These are phyloP conservation scores for Drosophila bipectinata DNA, from an alignment of 1,140 invertebrate species.

Conservation along the genomic window DNA sequence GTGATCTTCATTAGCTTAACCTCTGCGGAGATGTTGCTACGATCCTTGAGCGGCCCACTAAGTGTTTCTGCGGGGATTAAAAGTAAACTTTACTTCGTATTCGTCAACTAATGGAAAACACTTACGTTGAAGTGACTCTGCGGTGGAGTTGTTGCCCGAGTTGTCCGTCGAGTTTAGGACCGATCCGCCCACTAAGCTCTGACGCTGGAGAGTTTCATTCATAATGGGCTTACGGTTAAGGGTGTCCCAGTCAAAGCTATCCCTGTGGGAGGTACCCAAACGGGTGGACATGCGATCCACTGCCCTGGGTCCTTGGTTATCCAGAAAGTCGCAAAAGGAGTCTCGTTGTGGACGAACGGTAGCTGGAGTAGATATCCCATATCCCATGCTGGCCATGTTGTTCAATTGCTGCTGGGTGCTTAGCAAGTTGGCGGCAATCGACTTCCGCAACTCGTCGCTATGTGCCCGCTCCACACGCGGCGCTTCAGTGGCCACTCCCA, in stretches of 20 bases:
- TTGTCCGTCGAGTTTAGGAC: slow-evolving; percentile 31
- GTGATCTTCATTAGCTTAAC: slow-evolving; percentile 66
- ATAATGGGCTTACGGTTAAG: slow-evolving; percentile 38
- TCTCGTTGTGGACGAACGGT: slow-evolving; percentile 50
- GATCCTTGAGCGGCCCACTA: slow-evolving; percentile 65
- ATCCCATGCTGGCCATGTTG: slow-evolving; percentile 22
- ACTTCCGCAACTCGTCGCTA: slow-evolving; percentile 64
- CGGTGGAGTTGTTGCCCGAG: slow-evolving; percentile 24
- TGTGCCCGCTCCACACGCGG: slow-evolving; percentile 27
- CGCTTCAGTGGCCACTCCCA: slow-evolving; percentile 19
- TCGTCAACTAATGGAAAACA: not conserved
- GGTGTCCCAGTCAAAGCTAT: slow-evolving; percentile 80
- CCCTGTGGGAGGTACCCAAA: slow-evolving; percentile 46
- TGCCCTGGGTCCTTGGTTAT: slow-evolving; percentile 49
- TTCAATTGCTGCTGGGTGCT: slow-evolving; percentile 38
- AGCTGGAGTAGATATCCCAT: not conserved
- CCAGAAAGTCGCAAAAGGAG: slow-evolving; percentile 80
- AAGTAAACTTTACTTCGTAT: not conserved
- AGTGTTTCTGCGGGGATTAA: slow-evolving; percentile 42
- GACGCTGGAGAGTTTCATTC: slow-evolving; percentile 33
- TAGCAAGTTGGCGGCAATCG: slow-evolving; percentile 49
- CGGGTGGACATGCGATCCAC: slow-evolving; percentile 71
- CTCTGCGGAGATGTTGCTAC: slow-evolving; percentile 64
- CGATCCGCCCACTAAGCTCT: slow-evolving; percentile 25
- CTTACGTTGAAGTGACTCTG: slow-evolving; percentile 61